Evolutionary conservation across 2,797 vertebrate species (phyloP), one percentile per base, ranked within the genome.

Genomic region (Loriculus beryllinus): DNA sequence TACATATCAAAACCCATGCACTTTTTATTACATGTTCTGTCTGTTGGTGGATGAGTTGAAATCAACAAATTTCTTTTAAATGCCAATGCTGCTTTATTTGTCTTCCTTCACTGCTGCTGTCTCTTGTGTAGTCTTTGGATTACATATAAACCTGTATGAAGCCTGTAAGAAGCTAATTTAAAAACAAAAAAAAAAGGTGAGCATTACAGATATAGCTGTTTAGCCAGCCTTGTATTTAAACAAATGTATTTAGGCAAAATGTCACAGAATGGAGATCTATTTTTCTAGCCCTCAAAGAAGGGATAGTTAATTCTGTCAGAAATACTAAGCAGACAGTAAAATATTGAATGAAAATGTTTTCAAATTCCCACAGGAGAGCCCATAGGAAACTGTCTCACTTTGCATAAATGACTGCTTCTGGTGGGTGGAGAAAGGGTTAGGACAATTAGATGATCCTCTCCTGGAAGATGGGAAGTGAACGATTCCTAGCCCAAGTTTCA

Each of bases 311-410:
- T n/a, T 68, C 60, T 4, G 16, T 70, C 65, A 82, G 82, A 71
- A 92, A 90, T 88, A 72, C 40, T 65, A 52, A 88, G 59, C 67
- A 88, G 82, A 72, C 51, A 86, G 90, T 93, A 74, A 87, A 91
- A 85, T 76, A 68, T 17, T 87, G 52, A 91, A 4, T 31, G n/a
- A n/a, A 69, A 90, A 26, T 64, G 20, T 90, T 84, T 82, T 47
- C 52, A 74, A 70, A 95, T 84, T 95, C 82, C 82, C 93, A 96
- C 25, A 90, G 60, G 67, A 81, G 94, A 95, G 79, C 80, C 88
- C 85, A 92, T 82, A 94, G 92, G 84, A 97, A 95, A 96, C 87
- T 57, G 56, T 49, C 64, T 74, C 82, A 65, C 68, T 93, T 88
- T 91, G 82, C 86, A 95, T 85, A 89, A 90, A 77, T 87, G 74